Conservation (phyloP, 2,888 invertebrate genomes). For the Eustalomyia histrio region DNA sequence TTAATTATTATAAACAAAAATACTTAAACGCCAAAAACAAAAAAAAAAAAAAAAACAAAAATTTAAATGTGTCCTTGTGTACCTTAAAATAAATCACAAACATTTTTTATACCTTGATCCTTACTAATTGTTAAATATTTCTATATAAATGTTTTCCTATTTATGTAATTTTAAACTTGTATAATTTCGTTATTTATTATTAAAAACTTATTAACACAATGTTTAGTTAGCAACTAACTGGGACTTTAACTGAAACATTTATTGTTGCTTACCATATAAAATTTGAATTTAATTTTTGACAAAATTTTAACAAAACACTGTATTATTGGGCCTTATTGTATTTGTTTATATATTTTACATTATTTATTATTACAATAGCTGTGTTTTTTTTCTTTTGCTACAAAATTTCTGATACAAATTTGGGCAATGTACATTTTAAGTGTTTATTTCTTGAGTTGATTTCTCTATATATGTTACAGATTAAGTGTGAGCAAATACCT, state of each 20-base stretch:
- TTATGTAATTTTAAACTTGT: background rate
- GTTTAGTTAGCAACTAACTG: too few relatives aligned
- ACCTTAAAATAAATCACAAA: conserved; percentile 42
- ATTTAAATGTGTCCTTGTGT: conserved; percentile 60
- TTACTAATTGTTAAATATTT: conserved; percentile 21
- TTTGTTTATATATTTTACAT: background rate
- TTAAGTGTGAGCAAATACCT: too few relatives aligned
- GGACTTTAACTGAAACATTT: too few relatives aligned
- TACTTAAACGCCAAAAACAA: conserved; percentile 14
- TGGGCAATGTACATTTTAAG: too few relatives aligned
- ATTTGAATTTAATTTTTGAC: too few relatives aligned
- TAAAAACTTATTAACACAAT: background rate
- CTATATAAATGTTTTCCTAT: conserved; percentile 1
- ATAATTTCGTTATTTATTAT: background rate
- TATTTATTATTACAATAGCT: background rate
- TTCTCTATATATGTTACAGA: too few relatives aligned
- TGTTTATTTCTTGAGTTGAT: too few relatives aligned
- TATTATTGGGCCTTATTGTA: too few relatives aligned
- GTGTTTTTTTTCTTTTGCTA: too few relatives aligned
- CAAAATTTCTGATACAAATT: too few relatives aligned
- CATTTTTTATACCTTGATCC: conserved; percentile 34
- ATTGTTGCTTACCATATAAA: too few relatives aligned
- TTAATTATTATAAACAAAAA: conserved; percentile 5
- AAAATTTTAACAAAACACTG: too few relatives aligned
- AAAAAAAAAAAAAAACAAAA: background rate